A percentile compares a stretch with the other conserved stretches of the same genome.
Conservation (phyloP, 2,888 invertebrate genomes). For the Dicyrtomina minuta region DNA sequence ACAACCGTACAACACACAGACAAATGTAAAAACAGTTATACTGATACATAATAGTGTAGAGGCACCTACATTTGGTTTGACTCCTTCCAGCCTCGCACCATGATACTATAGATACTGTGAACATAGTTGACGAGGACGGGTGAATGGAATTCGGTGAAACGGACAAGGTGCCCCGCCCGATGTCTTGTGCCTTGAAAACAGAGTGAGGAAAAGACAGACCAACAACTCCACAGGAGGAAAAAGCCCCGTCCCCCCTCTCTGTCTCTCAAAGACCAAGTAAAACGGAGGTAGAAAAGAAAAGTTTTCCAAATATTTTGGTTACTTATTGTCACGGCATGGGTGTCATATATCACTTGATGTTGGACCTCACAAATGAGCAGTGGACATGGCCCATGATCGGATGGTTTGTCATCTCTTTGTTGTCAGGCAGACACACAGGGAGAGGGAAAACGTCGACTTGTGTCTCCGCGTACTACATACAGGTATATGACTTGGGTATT, state of each 20-base stretch:
- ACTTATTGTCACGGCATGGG: slow-evolving; percentile 32
- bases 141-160: slow-evolving; percentile 16
- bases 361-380: slow-evolving; percentile 44
- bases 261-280: background rate
- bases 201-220: too few species aligned
- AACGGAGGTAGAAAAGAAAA: slow-evolving; percentile 17
- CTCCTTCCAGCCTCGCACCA: too few species aligned
- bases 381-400: slow-evolving; percentile 48
- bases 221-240: slow-evolving; percentile 17
- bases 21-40: too few species aligned
- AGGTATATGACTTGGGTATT: background rate
- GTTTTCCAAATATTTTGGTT: slow-evolving; percentile 46
- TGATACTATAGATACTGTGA: too few species aligned
- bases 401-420: slow-evolving; percentile 45
- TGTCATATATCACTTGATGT: slow-evolving; percentile 44
- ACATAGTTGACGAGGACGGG: background rate
- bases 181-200: slow-evolving; percentile 26
- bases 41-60: too few species aligned
- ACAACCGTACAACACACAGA: too few species aligned
- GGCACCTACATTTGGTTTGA: too few species aligned
- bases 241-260: too few species aligned
- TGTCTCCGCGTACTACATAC: background rate
- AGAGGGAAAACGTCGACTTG: slow-evolving; percentile 2
- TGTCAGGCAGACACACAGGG: background rate
- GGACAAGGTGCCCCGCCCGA: slow-evolving; percentile 31